phyloP scores from a whole-genome alignment of 2,797 vertebrate genomes.

The Pseudochirops corinnae region DNA sequence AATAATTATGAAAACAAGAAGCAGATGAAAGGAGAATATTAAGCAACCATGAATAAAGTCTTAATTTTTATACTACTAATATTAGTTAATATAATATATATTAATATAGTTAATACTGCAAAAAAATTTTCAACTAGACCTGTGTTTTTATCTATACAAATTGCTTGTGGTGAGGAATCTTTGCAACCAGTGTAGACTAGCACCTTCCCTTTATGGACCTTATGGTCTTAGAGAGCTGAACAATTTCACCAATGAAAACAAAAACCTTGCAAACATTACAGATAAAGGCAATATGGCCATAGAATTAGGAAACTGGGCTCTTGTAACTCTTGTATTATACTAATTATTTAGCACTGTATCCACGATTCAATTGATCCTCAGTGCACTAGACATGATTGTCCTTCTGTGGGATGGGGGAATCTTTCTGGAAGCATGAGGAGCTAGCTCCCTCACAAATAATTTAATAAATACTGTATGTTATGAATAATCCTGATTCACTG shows the following conservation, averaged over 20 bases:
- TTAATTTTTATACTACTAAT: conserved; percentile 18
- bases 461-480: conserved; percentile 4
- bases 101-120: neutral
- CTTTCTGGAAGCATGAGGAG: neutral
- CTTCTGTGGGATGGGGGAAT: neutral
- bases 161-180: neutral
- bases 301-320: conserved; percentile 38
- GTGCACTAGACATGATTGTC: neutral
- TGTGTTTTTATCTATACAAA: neutral
- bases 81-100: neutral
- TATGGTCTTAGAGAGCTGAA: neutral
- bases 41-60: conserved; percentile 42
- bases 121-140: neutral
- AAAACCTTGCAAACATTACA: neutral
- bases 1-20: conserved; percentile 54
- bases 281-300: neutral
- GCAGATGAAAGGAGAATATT: conserved; percentile 49
- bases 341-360: conserved; percentile 31
- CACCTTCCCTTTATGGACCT: neutral
- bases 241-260: neutral
- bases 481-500: neutral
- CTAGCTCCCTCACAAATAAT: neutral
- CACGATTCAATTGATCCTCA: conserved; percentile 20
- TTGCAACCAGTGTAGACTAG: neutral
- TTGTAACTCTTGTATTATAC: neutral